Conservation (phyloP, 2,888 invertebrate species). For the Kuschelorhynchus macadamiae region DNA sequence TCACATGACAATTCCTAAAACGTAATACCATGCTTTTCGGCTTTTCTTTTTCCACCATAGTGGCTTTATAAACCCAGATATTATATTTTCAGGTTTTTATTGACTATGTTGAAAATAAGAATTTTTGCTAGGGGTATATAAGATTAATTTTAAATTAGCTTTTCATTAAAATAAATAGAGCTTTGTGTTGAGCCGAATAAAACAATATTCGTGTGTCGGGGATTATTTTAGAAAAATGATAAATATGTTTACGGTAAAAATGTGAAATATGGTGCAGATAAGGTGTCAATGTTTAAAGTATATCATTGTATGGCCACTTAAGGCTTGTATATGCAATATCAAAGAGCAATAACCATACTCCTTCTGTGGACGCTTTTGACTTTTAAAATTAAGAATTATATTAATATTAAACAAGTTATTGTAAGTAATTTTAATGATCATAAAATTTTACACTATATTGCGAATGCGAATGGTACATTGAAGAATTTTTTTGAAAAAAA, state of each 20-base stretch:
- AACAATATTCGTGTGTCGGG: no score
- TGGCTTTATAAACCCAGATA: no score
- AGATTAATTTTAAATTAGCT: no score
- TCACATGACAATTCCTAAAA: no score
- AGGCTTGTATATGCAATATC: slow-evolving; percentile 72
- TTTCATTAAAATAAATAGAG: no score
- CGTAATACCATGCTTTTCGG: no score
- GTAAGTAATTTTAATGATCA: slow-evolving; percentile 68
- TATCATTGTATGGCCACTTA: slow-evolving; percentile 71
- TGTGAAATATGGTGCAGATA: slow-evolving; percentile 59
- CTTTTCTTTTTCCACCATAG: no score
- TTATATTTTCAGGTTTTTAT: no score
- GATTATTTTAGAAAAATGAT: no score
- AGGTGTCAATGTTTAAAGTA: slow-evolving; percentile 73
- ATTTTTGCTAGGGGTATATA: no score
- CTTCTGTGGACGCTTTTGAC: slow-evolving; percentile 72
- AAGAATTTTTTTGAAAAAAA: slow-evolving; percentile 48
- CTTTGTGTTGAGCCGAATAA: no score
- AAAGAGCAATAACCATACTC: slow-evolving; percentile 72
- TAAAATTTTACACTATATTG: slow-evolving; percentile 69
- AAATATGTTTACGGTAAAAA: slow-evolving; percentile 19
- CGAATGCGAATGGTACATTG: slow-evolving; percentile 65
- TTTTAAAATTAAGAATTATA: slow-evolving; percentile 67
- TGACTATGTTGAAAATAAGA: no score
- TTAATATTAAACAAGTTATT: slow-evolving; percentile 67